Base-by-base conservation (phyloP, 2,113 vertebrate genomes). In the Hippolais icterina region DNA sequence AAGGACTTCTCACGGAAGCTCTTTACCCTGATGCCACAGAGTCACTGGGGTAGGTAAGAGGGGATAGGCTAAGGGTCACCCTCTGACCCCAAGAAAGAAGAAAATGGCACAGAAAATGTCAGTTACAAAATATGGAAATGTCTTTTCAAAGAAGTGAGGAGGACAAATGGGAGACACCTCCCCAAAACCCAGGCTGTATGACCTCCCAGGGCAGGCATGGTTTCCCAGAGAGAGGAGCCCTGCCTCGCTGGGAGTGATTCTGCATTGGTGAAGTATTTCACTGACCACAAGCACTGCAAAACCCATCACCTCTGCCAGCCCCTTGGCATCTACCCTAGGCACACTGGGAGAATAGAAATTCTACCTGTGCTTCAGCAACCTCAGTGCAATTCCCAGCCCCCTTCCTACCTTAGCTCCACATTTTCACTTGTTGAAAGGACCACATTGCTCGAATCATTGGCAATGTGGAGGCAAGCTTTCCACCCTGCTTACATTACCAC, bases 231-330 rank as follows among this genome's bases (percentile, higher is more conserved):
- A 0, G 0, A 87, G 50, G 15, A 94, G 46, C 39, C 42, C 35
- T 69, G 22, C 12, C 27, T 37, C 2, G 0, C 72, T 50, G 33
- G 19, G 15, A 54, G 5, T 2, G 3, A 18, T 17, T 49, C 16
- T 57, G 41, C 4, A 8, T 47, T 61, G n/a, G 10, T 44, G 12
- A 84, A 54, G 11, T 15, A 16, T 39, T 60, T 60, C 35, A 37
- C 2, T 76, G 52, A 54, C 49, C 3, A 27, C 35, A 11, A 39
- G 15, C 3, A 1, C 33, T n/a, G 29, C 52, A 79, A 28, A 82
- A 82, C 64, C 9, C 53, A 49, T 27, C 20, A 10, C 1, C 27
- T 10, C 35, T 78, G 27, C 35, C 44, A 46, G 37, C 9, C 24
- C 42, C 25, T 24, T 27, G 52, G 23, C 44, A n/a, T 11, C 37